phyloP scores from a whole-genome alignment of 2,113 vertebrate genomes.

The Columba janthina region DNA sequence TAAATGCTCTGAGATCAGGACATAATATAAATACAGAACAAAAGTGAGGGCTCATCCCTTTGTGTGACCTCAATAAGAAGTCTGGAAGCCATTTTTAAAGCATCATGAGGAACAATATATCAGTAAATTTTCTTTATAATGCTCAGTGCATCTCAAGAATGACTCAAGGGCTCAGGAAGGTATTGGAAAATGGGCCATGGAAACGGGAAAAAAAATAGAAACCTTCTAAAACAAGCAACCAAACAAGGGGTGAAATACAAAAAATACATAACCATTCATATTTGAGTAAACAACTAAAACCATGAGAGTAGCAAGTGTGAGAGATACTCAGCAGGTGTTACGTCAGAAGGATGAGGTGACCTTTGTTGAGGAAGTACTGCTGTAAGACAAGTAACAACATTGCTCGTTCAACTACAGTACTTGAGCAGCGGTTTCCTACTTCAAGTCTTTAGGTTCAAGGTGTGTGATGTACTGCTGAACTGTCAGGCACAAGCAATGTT shows the following conservation, averaged over 20 bases:
- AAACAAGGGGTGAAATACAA: neutral
- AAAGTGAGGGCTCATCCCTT: neutral
- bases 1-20: neutral
- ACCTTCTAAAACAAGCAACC: neutral
- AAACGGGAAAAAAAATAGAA: neutral
- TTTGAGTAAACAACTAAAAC: neutral
- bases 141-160: neutral
- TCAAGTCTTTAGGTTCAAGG: neutral
- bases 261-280: neutral
- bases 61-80: neutral
- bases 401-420: neutral
- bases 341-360: neutral
- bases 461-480: neutral
- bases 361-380: neutral
- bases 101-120: neutral
- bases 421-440: neutral
- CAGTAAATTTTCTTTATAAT: neutral
- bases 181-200: neutral
- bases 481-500: accelerated
- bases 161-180: neutral
- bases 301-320: neutral
- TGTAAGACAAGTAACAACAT: neutral
- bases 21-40: neutral
- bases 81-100: neutral
- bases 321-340: neutral